Conservation (phyloP, 2,113 vertebrate species). For the Antechinus stuartii region DNA sequence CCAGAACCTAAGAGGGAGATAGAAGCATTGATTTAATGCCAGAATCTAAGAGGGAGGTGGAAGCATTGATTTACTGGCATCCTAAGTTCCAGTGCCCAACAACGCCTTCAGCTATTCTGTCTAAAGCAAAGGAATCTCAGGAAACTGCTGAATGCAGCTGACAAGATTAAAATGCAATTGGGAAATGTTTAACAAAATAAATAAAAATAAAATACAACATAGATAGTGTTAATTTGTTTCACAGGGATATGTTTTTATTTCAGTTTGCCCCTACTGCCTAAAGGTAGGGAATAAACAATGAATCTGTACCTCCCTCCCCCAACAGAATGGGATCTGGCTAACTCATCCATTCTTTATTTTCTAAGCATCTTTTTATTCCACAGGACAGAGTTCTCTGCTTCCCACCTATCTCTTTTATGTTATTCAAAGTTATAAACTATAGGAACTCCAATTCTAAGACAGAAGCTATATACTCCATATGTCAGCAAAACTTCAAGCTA, state of each 20-base stretch:
- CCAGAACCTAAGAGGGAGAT: no score
- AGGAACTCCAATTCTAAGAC: not conserved
- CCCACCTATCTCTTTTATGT: not conserved
- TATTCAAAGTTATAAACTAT: not conserved
- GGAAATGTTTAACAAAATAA: not conserved
- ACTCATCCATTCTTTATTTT: not conserved
- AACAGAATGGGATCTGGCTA: not conserved
- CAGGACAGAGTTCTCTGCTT: not conserved
- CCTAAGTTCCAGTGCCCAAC: not conserved
- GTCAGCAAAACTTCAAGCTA: not conserved
- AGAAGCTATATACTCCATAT: not conserved
- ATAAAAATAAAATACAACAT: not conserved
- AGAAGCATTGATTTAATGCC: not conserved
- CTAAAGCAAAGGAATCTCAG: not conserved
- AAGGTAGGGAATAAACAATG: not conserved
- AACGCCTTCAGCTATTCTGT: not conserved
- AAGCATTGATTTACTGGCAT: not conserved
- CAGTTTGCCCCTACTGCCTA: not conserved
- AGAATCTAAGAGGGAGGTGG: not conserved
- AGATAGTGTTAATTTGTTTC: not conserved
- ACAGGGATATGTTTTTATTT: not conserved
- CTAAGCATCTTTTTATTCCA: slow-evolving; percentile 21
- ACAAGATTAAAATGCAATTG: not conserved
- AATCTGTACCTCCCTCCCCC: not conserved
- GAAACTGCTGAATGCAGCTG: not conserved